phyloP scores from a whole-genome alignment of 2,113 vertebrate genomes.

The Pygoscelis adeliae region DNA sequence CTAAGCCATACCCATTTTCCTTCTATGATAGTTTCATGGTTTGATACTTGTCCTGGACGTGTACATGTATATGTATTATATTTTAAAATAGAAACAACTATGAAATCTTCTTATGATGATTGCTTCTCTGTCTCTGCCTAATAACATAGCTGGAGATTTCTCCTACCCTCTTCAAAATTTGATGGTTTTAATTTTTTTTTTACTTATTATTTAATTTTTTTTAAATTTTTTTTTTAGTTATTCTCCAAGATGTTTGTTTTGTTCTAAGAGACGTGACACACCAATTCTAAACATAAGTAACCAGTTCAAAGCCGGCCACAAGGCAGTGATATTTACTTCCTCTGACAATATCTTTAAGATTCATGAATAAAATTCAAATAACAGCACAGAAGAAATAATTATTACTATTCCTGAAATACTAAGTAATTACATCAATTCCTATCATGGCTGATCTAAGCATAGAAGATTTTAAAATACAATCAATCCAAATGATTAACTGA shows the following conservation, averaged over 20 bases:
- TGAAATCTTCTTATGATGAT: neutral
- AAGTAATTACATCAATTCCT: neutral
- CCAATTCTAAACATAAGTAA: neutral
- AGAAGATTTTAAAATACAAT: neutral
- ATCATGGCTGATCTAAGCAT: neutral
- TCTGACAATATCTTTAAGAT: neutral
- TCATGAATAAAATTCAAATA: neutral
- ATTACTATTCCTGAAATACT: neutral
- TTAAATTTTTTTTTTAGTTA: neutral
- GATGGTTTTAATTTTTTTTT: too few species aligned
- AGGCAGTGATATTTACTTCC: neutral
- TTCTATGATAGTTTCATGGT: neutral
- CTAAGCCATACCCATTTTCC: neutral
- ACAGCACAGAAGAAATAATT: neutral
- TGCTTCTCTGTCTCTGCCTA: neutral
- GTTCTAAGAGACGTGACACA: neutral
- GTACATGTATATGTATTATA: neutral
- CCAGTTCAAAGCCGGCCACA: neutral
- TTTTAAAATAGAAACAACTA: neutral
- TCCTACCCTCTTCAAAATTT: neutral
- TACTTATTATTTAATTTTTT: neutral
- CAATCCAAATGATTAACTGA: neutral
- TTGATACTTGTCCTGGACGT: neutral
- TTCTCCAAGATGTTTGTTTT: neutral
- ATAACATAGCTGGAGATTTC: neutral